These are phyloP conservation scores for Adelognathus sp. DNA, from an alignment of 2,888 invertebrate genomes.

Conservation along the genomic window DNA sequence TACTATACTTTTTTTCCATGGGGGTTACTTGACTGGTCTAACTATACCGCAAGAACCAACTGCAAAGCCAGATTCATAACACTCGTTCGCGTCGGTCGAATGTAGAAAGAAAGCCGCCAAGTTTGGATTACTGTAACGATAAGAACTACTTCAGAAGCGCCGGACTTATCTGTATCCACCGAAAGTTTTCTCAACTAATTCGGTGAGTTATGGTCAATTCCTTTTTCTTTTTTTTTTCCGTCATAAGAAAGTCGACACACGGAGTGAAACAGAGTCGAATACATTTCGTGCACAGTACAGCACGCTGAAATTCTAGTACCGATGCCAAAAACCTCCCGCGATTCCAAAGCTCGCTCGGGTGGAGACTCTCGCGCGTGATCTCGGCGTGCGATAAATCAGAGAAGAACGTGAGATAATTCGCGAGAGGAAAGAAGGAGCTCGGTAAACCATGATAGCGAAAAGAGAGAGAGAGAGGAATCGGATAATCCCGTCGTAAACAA, in stretches of 20 bases:
- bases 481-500: conserved; percentile 51
- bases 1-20: no score
- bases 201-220: background rate
- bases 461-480: background rate
- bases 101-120: no score
- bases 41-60: no score
- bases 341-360: background rate
- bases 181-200: background rate
- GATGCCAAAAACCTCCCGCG: background rate
- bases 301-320: background rate
- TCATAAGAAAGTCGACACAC: background rate
- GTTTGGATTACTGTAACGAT: background rate
- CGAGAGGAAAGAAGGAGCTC: conserved; percentile 1
- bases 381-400: conserved; percentile 17
- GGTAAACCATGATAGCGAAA: conserved; percentile 8
- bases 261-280: background rate
- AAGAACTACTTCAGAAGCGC: background rate
- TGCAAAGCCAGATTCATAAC: no score
- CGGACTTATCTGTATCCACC: background rate
- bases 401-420: background rate
- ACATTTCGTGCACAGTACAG: background rate
- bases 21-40: no score
- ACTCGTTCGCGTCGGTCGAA: no score
- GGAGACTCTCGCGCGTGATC: conserved; percentile 1
- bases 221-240: background rate